Evolutionary conservation across 1,140 invertebrate species (phyloP).

Genomic region (Euwallacea similis): DNA sequence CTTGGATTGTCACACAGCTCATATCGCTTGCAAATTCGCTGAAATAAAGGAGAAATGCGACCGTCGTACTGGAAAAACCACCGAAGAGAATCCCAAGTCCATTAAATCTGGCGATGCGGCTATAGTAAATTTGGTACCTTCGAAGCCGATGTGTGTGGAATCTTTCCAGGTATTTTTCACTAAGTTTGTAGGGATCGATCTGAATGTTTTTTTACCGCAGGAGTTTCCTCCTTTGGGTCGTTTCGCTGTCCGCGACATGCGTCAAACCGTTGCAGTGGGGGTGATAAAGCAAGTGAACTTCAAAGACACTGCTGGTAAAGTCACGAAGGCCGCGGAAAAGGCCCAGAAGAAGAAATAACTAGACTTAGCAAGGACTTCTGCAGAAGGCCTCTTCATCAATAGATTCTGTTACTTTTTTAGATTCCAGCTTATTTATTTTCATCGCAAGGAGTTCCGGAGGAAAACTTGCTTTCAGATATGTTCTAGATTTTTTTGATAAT

Average conservation of each 20-base stretch:
- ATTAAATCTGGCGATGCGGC: conserved; percentile 97
- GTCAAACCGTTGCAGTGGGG: conserved; percentile 98
- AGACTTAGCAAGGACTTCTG: conserved; percentile 64
- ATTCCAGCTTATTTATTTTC: conserved; percentile 61
- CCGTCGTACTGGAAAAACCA: conserved; percentile 90
- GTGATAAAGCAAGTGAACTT: conserved; percentile 91
- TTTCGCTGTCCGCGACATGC: conserved; percentile 99
- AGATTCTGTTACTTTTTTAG: conserved; percentile 51
- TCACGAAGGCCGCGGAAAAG: conserved; percentile 97
- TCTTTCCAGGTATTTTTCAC: conserved; percentile 71
- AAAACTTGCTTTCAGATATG: conserved; percentile 57
- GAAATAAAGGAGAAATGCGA: conserved; percentile 98
- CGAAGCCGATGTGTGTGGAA: conserved; percentile 97
- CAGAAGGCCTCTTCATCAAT: conserved; percentile 53
- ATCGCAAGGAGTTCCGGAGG: conserved; percentile 78
- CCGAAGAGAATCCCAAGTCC: conserved; percentile 80
- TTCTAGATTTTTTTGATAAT: conserved; percentile 41
- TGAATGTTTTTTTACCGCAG: not conserved
- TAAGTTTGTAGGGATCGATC: not conserved
- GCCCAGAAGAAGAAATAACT: conserved; percentile 97
- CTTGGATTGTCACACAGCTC: conserved; percentile 97
- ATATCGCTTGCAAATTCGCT: conserved; percentile 98
- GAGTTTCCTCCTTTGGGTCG: conserved; percentile 97
- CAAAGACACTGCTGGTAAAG: conserved; percentile 88
- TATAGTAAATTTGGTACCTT: conserved; percentile 89